phyloP scores from a whole-genome alignment of 2,888 invertebrate species.

The Cerastis rubricosa region DNA sequence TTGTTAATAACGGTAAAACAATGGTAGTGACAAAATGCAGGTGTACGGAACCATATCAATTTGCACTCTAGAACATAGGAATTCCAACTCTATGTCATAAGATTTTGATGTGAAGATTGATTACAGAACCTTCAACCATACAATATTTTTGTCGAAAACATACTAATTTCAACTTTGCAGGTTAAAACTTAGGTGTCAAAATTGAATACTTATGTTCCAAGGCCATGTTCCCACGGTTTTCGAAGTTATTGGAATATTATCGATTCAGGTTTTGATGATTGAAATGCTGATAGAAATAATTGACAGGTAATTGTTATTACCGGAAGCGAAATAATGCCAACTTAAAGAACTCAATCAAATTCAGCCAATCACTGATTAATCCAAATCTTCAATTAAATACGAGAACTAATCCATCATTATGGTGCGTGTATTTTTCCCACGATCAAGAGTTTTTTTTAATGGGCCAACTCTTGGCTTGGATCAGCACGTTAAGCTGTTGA shows the following conservation, averaged over 20 bases:
- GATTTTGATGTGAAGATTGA: not conserved
- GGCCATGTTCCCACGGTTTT: conserved; percentile 52
- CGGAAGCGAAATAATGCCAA: conserved; percentile 41
- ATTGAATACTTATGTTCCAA: conserved; percentile 2
- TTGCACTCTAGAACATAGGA: not conserved
- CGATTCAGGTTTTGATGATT: conserved; percentile 49
- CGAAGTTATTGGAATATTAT: conserved; percentile 44
- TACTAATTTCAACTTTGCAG: not conserved
- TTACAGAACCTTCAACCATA: not conserved
- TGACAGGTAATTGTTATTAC: conserved; percentile 23
- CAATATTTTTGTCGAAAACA: not conserved
- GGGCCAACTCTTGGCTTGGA: not conserved
- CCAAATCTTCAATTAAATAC: conserved; percentile 7
- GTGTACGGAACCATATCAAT: conserved; percentile 26
- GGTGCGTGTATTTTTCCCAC: conserved; percentile 4
- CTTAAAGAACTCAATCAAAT: conserved; percentile 29
- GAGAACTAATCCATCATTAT: conserved; percentile 24
- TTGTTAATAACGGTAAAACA: conserved; percentile 51
- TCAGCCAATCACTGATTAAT: conserved; percentile 18
- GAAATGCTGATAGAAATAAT: conserved; percentile 34
- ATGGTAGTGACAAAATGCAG: conserved; percentile 53
- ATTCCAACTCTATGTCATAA: not conserved
- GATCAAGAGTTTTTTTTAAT: not conserved
- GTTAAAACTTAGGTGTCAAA: accelerated
- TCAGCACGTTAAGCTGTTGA: not conserved